Evolutionary conservation across 1,140 invertebrate genomes (phyloP), one percentile per base, ranked within the genome.

Genomic region (Leptonema lineaticorne): DNA sequence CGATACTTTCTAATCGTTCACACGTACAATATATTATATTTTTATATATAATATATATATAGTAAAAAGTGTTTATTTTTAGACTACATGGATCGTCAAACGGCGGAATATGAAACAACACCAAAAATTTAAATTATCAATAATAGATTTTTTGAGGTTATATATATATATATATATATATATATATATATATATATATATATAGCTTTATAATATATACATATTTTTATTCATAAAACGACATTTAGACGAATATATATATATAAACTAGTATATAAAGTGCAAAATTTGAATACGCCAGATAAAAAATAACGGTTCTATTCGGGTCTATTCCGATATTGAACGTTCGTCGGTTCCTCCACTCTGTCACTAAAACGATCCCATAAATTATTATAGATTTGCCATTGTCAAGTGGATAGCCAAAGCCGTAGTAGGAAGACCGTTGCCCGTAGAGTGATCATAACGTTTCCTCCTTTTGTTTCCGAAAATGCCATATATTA

Each of bases 331-430:
- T 59, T 16, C 33, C 57, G 50, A 53, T 37, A 59, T 33, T 62
- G 26, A 45, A 37, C 29, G 22, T 37, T 62, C 59, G 18, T 37
- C 11, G 59, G 24, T 11, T 26, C n/a, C n/a, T 62, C 29, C 18
- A 46, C 59, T 62, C 29, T 45, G 41, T 62, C 59, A 62, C 20
- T 45, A 33, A 33, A 64, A 64, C 41, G 45, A 64, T 48, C 62
- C 16, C 62, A 64, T 64, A 64, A 64, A 64, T 64, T 50, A 64
- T 64, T 64, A 64, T 64, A 64, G 45, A 64, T 64, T 64, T 64
- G 45, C 30, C 33, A 26, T 64, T 64, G 62, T 64, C 62, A 30
- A 64, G 30, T 24, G 29, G 37, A 64, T 64, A 30, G 62, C 62
- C 62, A 64, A 41, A 20, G 27, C 50, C 50, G n/a, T 7, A 7